Base-by-base conservation (phyloP, 2,113 vertebrate genomes). In the Spermophilus dauricus region DNA sequence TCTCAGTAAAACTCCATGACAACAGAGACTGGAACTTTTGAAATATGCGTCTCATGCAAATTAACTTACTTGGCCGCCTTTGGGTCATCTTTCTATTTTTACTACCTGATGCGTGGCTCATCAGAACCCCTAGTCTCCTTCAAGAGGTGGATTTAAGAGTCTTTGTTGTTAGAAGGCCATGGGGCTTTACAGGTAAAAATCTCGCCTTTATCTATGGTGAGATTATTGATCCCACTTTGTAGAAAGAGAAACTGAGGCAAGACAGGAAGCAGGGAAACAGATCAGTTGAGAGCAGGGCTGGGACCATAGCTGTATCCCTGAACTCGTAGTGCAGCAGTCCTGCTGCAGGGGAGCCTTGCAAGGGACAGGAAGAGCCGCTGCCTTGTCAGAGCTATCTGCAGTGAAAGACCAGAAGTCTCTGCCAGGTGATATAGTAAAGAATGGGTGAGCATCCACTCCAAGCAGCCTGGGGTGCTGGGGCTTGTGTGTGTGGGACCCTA, bases 1-100 rank as follows among this genome's bases (percentile, higher is more conserved):
- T 97, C 53, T 97, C 96, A 51, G 86, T 22, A 96, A 98, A 97
- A 86, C 28, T 51, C 94, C 69, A 18, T 2, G 48, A 22, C 61
- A 93, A 73, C 73, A 58, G 86, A 82, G 69, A 86, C 37, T 0
- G 2, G 80, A 69, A 76, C 89, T 70, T 94, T 4, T 48, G 81
- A 98, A 67, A 70, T 83, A 93, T 37, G 37, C 32, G 16, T 76
- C 58, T 61, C 22, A 65, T 63, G 53, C 94, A 77, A 83, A 90
- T 32, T 89, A 94, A 18, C 58, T 24, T 42, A 58, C 76, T 76
- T 32, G 5, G 65, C 61, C 11, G 16, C 72, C 67, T 63, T 39
- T 37, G n/a, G n/a, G 37, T 78, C 39, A 5, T 42, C 28, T 51
- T 92, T 42, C 42, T 63, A 73, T 56, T 32, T 86, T 70, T 14